Conservation (phyloP, 2,888 invertebrate species). For the Nudaria mundana region DNA sequence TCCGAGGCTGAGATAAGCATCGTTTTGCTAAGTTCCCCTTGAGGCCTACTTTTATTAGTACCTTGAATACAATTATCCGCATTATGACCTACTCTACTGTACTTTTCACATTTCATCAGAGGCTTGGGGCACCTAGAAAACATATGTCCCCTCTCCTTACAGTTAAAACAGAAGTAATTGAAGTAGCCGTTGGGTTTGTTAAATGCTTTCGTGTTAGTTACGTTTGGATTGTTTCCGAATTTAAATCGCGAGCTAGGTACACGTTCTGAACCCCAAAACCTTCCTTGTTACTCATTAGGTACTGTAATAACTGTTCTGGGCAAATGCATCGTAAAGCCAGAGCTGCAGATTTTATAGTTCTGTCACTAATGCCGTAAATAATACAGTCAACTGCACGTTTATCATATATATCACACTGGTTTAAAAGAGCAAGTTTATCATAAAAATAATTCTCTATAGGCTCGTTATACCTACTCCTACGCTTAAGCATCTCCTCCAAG, state of each 20-base stretch:
- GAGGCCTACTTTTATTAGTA: too few relatives aligned
- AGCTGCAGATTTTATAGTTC: neutral
- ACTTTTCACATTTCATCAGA: too few relatives aligned
- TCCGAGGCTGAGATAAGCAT: too few relatives aligned
- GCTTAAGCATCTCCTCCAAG: constrained; percentile 26
- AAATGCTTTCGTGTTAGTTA: neutral
- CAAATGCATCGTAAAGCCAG: neutral
- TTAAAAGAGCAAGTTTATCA: constrained; percentile 1
- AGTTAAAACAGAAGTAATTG: constrained; percentile 5
- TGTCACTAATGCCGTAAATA: constrained; percentile 15
- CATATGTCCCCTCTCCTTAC: constrained; percentile 7
- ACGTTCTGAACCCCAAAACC: neutral
- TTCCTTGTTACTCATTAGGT: constrained; percentile 7
- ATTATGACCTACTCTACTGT: too few relatives aligned
- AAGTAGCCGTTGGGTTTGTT: neutral
- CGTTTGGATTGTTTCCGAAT: neutral
- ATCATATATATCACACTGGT: constrained; percentile 3
- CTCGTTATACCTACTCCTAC: constrained; percentile 10
- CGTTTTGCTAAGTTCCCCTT: too few relatives aligned
- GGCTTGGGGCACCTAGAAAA: too few relatives aligned
- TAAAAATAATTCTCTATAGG: constrained; percentile 6
- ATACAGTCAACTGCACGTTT: constrained; percentile 18
- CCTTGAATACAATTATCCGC: too few relatives aligned
- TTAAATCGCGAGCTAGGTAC: neutral
- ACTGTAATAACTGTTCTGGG: constrained; percentile 4